A percentile compares a stretch with the other conserved stretches of the same genome.
Evolutionary conservation across 2,797 vertebrate species (phyloP).

Genomic region (Ateles fusciceps): DNA sequence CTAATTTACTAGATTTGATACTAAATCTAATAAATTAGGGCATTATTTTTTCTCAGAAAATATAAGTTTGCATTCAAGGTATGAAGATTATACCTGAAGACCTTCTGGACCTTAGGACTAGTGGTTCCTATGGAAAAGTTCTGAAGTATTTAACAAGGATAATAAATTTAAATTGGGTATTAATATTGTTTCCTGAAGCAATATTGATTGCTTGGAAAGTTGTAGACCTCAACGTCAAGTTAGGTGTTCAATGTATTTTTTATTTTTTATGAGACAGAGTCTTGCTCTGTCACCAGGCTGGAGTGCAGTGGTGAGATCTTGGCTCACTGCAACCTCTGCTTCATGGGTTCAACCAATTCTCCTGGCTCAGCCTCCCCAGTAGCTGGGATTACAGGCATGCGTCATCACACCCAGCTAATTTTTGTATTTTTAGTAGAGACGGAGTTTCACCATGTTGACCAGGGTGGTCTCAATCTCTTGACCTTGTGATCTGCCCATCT

Average conservation of each 20-base stretch:
- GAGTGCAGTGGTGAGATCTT: too few relatives aligned
- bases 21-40: neutral
- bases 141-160: neutral
- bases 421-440: too few relatives aligned
- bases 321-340: too few relatives aligned
- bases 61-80: neutral
- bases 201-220: neutral
- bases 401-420: too few relatives aligned
- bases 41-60: neutral
- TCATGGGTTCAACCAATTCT: too few relatives aligned
- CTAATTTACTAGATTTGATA: neutral
- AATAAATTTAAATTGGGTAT: neutral
- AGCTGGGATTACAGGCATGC: too few relatives aligned
- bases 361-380: too few relatives aligned
- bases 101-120: neutral
- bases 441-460: too few relatives aligned
- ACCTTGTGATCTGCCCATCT: too few relatives aligned
- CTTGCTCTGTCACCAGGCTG: too few relatives aligned
- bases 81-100: neutral
- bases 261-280: too few relatives aligned
- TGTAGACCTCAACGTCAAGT: neutral
- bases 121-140: neutral
- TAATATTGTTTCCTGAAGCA: neutral
- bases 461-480: too few relatives aligned
- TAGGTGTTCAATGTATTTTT: neutral